Percentiles rank a stretch among this genome's conserved stretches.
Conservation (phyloP, 2,797 vertebrate genomes). For the Hydrolagus colliei region DNA sequence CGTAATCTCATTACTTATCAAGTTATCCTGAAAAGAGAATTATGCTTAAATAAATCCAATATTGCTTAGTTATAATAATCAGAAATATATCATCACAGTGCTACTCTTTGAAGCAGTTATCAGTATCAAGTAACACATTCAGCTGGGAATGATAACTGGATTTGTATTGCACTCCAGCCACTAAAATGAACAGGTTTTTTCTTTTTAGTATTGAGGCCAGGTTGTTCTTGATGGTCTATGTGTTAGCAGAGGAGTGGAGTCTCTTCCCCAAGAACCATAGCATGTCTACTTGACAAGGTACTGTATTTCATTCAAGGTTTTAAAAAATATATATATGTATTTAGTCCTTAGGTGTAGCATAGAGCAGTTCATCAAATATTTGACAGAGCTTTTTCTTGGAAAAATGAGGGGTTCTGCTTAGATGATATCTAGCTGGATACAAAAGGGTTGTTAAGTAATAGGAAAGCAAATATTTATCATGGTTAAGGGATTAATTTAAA, state of each 20-base stretch:
- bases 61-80: conserved; percentile 4
- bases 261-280: neutral
- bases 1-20: no score
- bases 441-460: neutral
- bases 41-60: neutral
- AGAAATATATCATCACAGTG: neutral
- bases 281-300: conserved; percentile 24
- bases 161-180: neutral
- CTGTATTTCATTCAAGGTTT: no score
- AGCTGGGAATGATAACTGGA: neutral
- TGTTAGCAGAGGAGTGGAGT: neutral
- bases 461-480: neutral
- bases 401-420: neutral
- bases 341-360: neutral
- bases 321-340: neutral
- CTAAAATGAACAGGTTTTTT: neutral
- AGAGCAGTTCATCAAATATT: neutral
- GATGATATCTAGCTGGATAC: neutral
- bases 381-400: neutral
- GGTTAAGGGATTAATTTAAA: no score
- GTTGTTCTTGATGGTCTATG: neutral
- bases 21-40: no score
- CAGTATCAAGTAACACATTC: neutral
- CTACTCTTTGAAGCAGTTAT: neutral
- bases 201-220: conserved; percentile 3